Conservation (phyloP, 2,797 vertebrate genomes). For the Clarias laeviceps region DNA sequence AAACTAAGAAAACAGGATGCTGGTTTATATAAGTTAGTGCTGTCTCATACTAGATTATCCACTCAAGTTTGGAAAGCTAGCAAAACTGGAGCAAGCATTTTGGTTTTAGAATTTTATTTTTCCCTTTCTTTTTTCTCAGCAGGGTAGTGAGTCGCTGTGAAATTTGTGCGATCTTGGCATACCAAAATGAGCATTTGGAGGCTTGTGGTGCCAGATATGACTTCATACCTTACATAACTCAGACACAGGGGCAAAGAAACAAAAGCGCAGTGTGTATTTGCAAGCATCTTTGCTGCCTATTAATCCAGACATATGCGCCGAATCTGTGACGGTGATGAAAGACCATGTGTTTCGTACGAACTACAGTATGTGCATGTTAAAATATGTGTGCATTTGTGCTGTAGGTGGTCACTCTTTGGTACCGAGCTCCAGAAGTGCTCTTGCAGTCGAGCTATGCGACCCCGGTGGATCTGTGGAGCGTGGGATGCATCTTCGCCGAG, state of each 20-base stretch:
- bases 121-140: neutral
- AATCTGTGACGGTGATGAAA: neutral
- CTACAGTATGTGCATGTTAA: neutral
- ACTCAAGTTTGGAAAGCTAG: neutral
- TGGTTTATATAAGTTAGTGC: slow-evolving; percentile 4
- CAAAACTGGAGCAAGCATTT: neutral
- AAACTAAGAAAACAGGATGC: neutral
- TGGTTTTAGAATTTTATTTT: too few species aligned
- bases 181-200: slow-evolving; percentile 59
- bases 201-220: slow-evolving; percentile 70
- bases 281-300: neutral
- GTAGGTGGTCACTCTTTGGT: slow-evolving; percentile 91
- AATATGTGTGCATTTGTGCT: slow-evolving; percentile 31
- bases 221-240: slow-evolving; percentile 69
- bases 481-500: slow-evolving; percentile 91
- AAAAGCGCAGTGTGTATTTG: slow-evolving; percentile 1
- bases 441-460: slow-evolving; percentile 92
- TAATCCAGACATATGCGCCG: neutral
- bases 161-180: slow-evolving; percentile 65
- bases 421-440: slow-evolving; percentile 88
- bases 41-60: neutral
- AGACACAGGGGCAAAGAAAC: slow-evolving; percentile 59
- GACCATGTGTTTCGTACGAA: neutral
- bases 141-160: slow-evolving; percentile 51
- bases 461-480: slow-evolving; percentile 91